Conservation (phyloP, 2,888 invertebrate species). For the Noctua janthina region DNA sequence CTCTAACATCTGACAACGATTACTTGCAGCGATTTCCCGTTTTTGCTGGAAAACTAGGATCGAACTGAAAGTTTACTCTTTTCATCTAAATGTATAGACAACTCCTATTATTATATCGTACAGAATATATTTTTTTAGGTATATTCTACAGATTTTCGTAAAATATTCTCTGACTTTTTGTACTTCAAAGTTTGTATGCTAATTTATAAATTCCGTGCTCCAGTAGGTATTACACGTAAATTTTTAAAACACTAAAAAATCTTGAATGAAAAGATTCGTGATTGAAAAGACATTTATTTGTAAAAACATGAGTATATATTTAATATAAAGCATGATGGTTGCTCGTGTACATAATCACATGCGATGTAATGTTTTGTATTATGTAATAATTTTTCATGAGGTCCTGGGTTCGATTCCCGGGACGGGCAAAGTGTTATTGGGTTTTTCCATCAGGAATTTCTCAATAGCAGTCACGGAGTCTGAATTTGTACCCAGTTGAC, state of each 20-base stretch:
- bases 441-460: too few species aligned
- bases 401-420: too few species aligned
- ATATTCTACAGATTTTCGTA: neutral
- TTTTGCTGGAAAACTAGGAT: neutral
- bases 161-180: too few species aligned
- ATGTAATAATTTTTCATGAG: too few species aligned
- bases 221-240: neutral
- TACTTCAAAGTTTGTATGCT: neutral
- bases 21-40: constrained; percentile 1
- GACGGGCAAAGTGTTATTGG: too few species aligned
- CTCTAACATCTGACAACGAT: constrained; percentile 13
- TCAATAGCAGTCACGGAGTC: too few species aligned
- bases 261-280: neutral
- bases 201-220: neutral
- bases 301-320: neutral
- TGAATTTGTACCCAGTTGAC: too few species aligned
- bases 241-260: neutral
- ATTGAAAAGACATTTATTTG: neutral
- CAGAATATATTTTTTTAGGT: neutral
- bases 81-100: neutral
- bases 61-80: neutral
- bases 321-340: neutral
- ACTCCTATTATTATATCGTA: neutral
- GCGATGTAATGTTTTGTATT: too few species aligned
- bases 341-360: neutral